Conservation (phyloP, 2,888 invertebrate species). For the Melinaea marsaeus region DNA sequence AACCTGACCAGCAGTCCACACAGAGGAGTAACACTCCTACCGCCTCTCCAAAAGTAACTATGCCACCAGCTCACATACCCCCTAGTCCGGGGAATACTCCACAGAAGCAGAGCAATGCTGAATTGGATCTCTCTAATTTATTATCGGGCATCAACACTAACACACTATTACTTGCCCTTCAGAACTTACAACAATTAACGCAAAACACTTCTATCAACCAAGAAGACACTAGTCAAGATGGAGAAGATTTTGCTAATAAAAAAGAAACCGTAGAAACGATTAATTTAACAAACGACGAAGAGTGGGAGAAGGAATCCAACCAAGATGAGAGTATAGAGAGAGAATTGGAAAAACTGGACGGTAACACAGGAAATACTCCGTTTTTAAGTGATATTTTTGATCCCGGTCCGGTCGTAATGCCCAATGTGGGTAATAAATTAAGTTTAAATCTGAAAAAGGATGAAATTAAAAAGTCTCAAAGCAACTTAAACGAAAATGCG, state of each 20-base stretch:
- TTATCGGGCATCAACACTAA: constrained; percentile 65
- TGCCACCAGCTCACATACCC: not conserved
- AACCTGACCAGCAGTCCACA: not conserved
- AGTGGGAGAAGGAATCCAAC: constrained; percentile 67
- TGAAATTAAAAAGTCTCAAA: constrained; percentile 42
- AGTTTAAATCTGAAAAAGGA: constrained; percentile 54
- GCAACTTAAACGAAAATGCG: constrained; percentile 52
- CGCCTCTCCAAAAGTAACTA: not conserved
- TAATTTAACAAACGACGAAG: constrained; percentile 69
- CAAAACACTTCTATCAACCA: constrained; percentile 31
- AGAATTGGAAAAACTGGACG: constrained; percentile 58
- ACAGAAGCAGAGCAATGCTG: constrained; percentile 30
- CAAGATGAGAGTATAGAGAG: constrained; percentile 64
- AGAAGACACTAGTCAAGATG: constrained; percentile 29
- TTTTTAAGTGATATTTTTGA: constrained; percentile 74
- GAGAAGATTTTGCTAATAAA: constrained; percentile 13
- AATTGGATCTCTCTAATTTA: constrained; percentile 56
- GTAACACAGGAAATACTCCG: constrained; percentile 62
- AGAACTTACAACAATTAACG: constrained; percentile 64
- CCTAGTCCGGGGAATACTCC: constrained; percentile 10
- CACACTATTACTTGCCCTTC: constrained; percentile 61
- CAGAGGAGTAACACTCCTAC: not conserved
- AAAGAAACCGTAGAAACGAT: constrained; percentile 51
- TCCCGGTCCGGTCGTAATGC: constrained; percentile 59
- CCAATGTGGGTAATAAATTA: constrained; percentile 52